A percentile compares a stretch with the other conserved stretches of the same genome.
These are phyloP conservation scores for Isurus oxyrinchus DNA, from an alignment of 2,113 vertebrate genomes.

Conservation along the genomic window DNA sequence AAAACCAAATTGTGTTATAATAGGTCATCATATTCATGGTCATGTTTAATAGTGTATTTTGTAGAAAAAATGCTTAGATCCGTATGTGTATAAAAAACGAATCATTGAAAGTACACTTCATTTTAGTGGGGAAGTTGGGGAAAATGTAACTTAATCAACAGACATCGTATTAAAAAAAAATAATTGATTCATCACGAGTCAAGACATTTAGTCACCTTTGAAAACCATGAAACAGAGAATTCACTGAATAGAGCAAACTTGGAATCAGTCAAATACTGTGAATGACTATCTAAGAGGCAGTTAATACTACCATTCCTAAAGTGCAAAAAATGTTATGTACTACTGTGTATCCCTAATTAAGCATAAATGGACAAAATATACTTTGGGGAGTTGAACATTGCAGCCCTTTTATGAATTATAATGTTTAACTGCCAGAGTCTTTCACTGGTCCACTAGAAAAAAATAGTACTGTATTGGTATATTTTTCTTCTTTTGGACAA, in stretches of 20 bases:
- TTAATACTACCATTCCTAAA: background rate
- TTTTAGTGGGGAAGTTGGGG: slow-evolving; percentile 44
- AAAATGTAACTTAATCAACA: slow-evolving; percentile 41
- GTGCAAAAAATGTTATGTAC: background rate
- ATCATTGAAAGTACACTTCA: slow-evolving; percentile 25
- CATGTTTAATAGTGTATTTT: background rate
- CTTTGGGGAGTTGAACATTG: background rate
- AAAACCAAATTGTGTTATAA: background rate
- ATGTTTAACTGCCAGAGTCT: background rate
- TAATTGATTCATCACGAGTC: background rate
- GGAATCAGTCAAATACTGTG: background rate
- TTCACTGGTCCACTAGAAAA: slow-evolving; percentile 4
- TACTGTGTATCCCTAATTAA: background rate
- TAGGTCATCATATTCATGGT: background rate
- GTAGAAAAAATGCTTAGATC: background rate
- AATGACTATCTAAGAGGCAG: background rate
- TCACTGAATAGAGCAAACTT: background rate
- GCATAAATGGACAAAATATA: slow-evolving; percentile 12
- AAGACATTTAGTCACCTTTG: background rate
- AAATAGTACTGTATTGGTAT: background rate
- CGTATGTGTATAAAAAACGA: background rate
- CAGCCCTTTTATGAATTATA: background rate
- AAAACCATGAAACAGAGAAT: background rate
- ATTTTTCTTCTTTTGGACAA: background rate
- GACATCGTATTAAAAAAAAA: background rate